Percentiles rank a stretch among this genome's conserved stretches.
Evolutionary conservation across 2,797 vertebrate species (phyloP).

Genomic region (Coregonus ussuriensis): DNA sequence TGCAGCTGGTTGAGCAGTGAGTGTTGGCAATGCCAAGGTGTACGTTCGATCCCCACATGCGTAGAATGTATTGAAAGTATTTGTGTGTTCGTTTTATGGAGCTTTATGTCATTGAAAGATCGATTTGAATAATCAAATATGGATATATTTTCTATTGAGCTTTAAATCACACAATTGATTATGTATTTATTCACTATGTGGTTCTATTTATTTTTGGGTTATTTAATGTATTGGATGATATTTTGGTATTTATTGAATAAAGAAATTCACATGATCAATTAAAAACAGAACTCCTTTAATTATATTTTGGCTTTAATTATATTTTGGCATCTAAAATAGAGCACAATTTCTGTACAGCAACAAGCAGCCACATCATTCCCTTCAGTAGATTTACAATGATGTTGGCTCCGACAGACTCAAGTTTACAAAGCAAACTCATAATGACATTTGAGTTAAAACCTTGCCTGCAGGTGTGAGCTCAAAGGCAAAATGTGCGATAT

Average conservation of each 20-base stretch:
- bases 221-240: conserved; percentile 57
- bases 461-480: conserved; percentile 23
- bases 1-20: neutral
- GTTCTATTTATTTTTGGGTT: conserved; percentile 19
- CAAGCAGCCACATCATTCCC: conserved; percentile 56
- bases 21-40: neutral
- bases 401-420: conserved; percentile 19
- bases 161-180: neutral
- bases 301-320: conserved; percentile 63
- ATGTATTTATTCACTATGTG: neutral
- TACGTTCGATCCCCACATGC: neutral
- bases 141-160: neutral
- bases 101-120: conserved; percentile 18
- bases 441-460: conserved; percentile 12
- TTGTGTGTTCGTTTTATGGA: conserved; percentile 43
- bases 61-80: conserved; percentile 28
- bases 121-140: conserved; percentile 28
- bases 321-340: conserved; percentile 74
- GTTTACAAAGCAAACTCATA: conserved; percentile 24
- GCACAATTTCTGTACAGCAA: conserved; percentile 75
- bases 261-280: neutral
- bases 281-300: conserved; percentile 64
- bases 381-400: conserved; percentile 33
- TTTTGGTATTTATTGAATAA: conserved; percentile 20
- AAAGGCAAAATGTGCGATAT: conserved; percentile 24